Evolutionary conservation across 92 coral and sea anemone genomes (phyloP).

Genomic region (Scolanthus callimorphus): DNA sequence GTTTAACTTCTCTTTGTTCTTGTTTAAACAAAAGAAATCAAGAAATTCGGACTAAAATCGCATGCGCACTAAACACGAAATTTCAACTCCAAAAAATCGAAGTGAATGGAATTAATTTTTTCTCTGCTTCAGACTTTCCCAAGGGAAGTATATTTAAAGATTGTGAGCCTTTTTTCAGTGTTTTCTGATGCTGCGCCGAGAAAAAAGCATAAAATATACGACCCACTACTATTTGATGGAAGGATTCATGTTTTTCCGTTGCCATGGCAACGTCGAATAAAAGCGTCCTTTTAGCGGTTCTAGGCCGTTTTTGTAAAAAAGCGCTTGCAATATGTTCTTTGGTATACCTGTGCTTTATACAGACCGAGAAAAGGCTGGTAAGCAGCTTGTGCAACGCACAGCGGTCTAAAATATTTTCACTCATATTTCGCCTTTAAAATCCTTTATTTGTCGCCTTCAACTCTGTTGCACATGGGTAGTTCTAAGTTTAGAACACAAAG

Average conservation of each 20-base stretch:
- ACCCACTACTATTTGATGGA: neutral
- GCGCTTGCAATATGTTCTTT: neutral
- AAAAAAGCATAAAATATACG: too few relatives aligned
- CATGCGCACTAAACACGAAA: too few relatives aligned
- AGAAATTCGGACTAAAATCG: too few relatives aligned
- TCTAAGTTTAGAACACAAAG: constrained; percentile 18
- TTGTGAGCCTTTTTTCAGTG: neutral
- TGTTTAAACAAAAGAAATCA: too few relatives aligned
- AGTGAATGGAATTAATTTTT: neutral
- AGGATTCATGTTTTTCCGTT: neutral
- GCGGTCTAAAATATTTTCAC: too few relatives aligned
- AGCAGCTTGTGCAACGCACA: neutral
- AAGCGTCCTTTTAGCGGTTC: neutral
- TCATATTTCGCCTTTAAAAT: neutral
- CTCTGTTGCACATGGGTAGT: constrained; percentile 9
- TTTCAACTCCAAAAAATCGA: neutral
- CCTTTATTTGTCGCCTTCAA: neutral
- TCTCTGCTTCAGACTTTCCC: neutral
- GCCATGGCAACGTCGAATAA: neutral
- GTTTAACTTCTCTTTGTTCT: too few relatives aligned
- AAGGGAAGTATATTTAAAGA: neutral
- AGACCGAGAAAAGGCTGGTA: neutral
- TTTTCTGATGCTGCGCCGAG: neutral
- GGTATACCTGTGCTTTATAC: neutral
- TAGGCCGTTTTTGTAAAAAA: neutral